These are phyloP conservation scores for Centropus unirufus DNA, from an alignment of 2,113 vertebrate genomes.

Conservation along the genomic window DNA sequence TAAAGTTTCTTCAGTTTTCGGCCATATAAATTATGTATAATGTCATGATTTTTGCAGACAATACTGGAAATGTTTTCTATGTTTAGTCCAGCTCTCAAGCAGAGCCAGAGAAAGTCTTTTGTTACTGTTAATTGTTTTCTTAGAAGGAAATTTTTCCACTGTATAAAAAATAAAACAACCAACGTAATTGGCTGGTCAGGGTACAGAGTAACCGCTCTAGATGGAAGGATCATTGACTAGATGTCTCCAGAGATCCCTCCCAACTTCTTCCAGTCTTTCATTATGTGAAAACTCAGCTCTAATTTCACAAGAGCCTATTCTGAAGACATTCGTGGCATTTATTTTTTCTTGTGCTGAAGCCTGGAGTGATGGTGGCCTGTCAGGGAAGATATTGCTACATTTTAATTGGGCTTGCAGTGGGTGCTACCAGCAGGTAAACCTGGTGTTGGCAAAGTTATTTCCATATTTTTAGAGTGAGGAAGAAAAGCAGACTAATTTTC, in stretches of 20 bases:
- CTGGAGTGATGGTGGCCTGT: not conserved
- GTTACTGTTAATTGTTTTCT: not conserved
- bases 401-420: not conserved
- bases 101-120: not conserved
- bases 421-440: not conserved
- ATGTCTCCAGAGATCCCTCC: not conserved
- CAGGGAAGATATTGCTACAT: not conserved
- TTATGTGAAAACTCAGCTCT: not conserved
- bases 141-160: not conserved
- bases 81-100: not conserved
- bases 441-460: not conserved
- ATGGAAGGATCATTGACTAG: not conserved
- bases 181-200: too few species aligned
- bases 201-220: fast-evolving
- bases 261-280: not conserved
- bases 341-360: not conserved
- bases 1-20: not conserved
- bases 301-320: not conserved
- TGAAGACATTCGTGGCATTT: not conserved
- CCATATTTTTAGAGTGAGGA: not conserved
- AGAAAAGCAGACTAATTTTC: not conserved
- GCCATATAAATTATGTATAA: not conserved
- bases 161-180: not conserved
- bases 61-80: not conserved
- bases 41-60: not conserved